Evolutionary conservation across 2,797 vertebrate genomes (phyloP).

Genomic region (Fringilla coelebs): DNA sequence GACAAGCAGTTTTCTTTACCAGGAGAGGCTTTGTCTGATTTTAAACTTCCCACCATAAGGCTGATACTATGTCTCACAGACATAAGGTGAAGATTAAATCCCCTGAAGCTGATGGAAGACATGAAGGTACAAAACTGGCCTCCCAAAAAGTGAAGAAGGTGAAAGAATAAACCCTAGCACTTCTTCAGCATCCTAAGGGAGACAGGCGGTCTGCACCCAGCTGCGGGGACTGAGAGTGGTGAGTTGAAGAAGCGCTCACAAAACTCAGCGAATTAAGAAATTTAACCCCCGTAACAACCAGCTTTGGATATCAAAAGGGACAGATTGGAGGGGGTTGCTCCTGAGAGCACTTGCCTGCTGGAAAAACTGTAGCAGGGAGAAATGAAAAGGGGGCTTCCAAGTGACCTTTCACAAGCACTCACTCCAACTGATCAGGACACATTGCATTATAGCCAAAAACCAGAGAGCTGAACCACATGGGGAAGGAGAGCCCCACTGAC

Average conservation of each 20-base stretch:
- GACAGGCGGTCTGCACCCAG: background rate
- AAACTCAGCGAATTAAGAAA: background rate
- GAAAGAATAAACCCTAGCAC: background rate
- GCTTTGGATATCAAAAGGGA: constrained; percentile 40
- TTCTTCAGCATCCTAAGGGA: background rate
- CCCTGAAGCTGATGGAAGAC: background rate
- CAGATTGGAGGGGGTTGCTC: background rate
- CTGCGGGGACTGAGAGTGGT: background rate
- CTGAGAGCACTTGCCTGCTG: background rate
- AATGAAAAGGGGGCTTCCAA: constrained; percentile 8
- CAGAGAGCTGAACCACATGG: background rate
- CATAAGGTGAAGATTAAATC: background rate
- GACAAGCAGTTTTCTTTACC: background rate
- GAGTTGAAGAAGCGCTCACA: background rate
- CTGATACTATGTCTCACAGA: background rate
- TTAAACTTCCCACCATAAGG: background rate
- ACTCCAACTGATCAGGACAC: background rate
- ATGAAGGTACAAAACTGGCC: background rate
- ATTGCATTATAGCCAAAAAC: background rate
- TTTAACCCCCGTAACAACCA: constrained; percentile 18
- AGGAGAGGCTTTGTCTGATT: constrained; percentile 6
- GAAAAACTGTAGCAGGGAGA: background rate
- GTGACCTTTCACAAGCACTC: background rate
- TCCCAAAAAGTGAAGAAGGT: background rate
- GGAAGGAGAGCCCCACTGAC: background rate